These are phyloP conservation scores for Atrina japonica DNA, from an alignment of 2,888 invertebrate species.

Conservation along the genomic window DNA sequence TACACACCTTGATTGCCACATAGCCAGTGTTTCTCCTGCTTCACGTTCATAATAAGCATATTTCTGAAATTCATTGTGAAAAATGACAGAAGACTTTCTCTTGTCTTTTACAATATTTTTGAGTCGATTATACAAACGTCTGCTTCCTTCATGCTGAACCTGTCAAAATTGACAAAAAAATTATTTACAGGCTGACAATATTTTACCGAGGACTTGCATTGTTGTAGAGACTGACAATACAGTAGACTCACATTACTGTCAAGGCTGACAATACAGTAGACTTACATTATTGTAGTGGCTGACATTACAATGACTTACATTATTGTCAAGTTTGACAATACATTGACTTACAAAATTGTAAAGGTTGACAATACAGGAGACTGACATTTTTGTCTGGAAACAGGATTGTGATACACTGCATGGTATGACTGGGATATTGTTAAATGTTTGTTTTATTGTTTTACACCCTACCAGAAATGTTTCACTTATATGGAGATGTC, in stretches of 20 bases:
- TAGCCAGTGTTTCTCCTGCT: slow-evolving; percentile 58
- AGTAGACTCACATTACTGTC: neutral
- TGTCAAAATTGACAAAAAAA: slow-evolving; percentile 25
- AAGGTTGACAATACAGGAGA: slow-evolving; percentile 7
- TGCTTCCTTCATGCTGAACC: slow-evolving; percentile 73
- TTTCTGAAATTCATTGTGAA: slow-evolving; percentile 77
- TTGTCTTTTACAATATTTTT: slow-evolving; percentile 68
- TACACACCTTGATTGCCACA: slow-evolving; percentile 68
- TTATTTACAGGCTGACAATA: no score
- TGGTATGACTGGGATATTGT: no score
- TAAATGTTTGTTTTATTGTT: no score
- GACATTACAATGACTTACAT: no score
- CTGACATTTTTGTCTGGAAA: no score
- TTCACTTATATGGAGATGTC: no score
- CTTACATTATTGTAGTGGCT: neutral
- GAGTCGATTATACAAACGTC: slow-evolving; percentile 66
- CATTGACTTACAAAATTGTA: no score
- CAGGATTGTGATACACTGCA: no score
- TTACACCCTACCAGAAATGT: no score
- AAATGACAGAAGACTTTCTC: slow-evolving; percentile 68
- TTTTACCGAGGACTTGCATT: no score
- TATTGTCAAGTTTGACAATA: slow-evolving; percentile 26
- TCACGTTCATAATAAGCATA: slow-evolving; percentile 70
- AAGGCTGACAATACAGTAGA: slow-evolving; percentile 1
- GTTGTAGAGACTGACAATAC: neutral